Percentiles rank a stretch among this genome's conserved stretches.
Evolutionary conservation across 2,888 invertebrate species (phyloP).

Genomic region (Troides helena): DNA sequence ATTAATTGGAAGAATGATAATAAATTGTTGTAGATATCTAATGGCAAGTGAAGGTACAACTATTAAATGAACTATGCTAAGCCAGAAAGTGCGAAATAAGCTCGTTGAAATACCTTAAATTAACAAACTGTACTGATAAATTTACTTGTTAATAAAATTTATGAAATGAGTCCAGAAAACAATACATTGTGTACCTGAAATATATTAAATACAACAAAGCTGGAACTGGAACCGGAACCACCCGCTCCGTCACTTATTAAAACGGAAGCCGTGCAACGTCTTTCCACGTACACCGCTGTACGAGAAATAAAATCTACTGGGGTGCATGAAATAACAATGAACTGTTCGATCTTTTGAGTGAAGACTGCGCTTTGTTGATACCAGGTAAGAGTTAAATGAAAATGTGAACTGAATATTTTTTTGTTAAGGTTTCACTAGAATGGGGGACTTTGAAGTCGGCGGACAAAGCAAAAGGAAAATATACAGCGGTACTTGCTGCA

Average conservation of each 20-base stretch:
- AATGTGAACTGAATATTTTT: slow-evolving; percentile 27
- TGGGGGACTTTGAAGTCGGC: no score
- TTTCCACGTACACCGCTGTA: slow-evolving; percentile 49
- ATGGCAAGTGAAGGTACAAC: no score
- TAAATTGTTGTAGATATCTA: no score
- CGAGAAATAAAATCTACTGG: slow-evolving; percentile 54
- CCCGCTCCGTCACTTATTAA: slow-evolving; percentile 49
- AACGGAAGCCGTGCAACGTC: slow-evolving; percentile 56
- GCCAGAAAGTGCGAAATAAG: no score
- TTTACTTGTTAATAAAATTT: no score
- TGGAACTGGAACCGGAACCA: slow-evolving; percentile 9
- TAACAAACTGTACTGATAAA: no score
- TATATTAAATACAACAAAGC: not conserved
- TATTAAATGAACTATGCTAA: no score
- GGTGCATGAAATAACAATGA: slow-evolving; percentile 77
- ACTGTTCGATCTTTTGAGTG: slow-evolving; percentile 39
- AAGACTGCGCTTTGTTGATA: slow-evolving; percentile 36
- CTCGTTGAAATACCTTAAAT: no score
- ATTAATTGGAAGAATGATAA: slow-evolving; percentile 13
- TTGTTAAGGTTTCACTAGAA: slow-evolving; percentile 10
- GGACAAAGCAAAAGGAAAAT: no score
- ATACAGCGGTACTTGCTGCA: no score
- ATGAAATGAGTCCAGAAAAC: no score
- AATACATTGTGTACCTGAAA: not conserved
- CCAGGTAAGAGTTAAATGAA: slow-evolving; percentile 27